These are phyloP conservation scores for Lamellibrachia columna DNA, from an alignment of 2,888 invertebrate genomes.

Conservation along the genomic window DNA sequence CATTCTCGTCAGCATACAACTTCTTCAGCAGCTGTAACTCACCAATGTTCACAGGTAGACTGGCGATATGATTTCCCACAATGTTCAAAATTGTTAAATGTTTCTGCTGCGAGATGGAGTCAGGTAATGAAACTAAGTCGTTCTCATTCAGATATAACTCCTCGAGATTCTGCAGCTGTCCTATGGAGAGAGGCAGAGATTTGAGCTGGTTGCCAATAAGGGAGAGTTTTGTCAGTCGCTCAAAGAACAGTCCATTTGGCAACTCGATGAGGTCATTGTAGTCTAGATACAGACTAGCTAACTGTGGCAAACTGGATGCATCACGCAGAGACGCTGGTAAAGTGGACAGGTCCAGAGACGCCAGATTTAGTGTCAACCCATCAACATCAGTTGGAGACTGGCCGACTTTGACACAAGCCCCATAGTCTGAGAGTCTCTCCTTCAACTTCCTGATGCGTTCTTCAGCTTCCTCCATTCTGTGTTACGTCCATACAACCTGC, in stretches of 20 bases:
- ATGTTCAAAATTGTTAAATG: constrained; percentile 43
- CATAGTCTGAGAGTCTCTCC: neutral
- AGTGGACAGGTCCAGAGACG: neutral
- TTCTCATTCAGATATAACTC: constrained; percentile 52
- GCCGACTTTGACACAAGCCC: constrained; percentile 8
- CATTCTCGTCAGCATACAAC: constrained; percentile 52
- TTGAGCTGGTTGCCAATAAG: constrained; percentile 54
- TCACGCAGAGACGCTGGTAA: constrained; percentile 19
- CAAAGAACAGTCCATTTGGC: constrained; percentile 14
- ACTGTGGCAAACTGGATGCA: neutral
- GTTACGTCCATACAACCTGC: neutral
- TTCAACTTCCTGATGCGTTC: neutral
- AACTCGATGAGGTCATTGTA: constrained; percentile 24
- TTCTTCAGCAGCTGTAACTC: neutral
- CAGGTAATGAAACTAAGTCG: constrained; percentile 55
- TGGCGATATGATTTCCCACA: constrained; percentile 43
- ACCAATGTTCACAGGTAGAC: constrained; percentile 42
- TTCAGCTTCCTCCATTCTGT: neutral
- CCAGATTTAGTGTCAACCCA: neutral
- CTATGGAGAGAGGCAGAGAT: constrained; percentile 49
- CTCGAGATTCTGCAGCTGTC: constrained; percentile 49
- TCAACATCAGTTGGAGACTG: neutral
- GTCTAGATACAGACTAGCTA: constrained; percentile 27
- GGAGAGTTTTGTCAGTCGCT: neutral
- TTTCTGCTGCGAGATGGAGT: constrained; percentile 37